These are phyloP conservation scores for Xylota sylvarum DNA, from an alignment of 2,888 invertebrate genomes.

Conservation along the genomic window DNA sequence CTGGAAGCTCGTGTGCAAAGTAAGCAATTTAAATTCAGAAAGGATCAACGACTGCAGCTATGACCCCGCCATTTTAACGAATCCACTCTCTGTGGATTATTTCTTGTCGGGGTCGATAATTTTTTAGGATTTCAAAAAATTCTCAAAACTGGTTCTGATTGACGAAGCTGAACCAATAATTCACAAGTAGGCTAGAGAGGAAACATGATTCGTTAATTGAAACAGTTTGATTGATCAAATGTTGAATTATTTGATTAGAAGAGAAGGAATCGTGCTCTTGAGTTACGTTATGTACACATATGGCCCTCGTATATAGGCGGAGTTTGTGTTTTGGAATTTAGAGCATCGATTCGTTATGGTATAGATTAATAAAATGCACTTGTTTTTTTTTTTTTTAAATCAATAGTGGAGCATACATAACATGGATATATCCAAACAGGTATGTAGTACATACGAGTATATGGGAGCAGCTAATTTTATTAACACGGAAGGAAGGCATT, in stretches of 20 bases:
- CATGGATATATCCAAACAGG: too few species aligned
- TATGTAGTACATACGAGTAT: too few species aligned
- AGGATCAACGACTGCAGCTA: constrained; percentile 1
- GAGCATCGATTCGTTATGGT: constrained; percentile 20
- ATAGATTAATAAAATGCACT: constrained; percentile 3
- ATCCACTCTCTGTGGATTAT: neutral
- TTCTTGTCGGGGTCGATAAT: constrained; percentile 8
- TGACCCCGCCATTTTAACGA: constrained; percentile 37
- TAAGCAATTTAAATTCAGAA: neutral
- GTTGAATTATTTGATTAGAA: constrained; percentile 52
- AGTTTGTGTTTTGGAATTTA: constrained; percentile 18
- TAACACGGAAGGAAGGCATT: constrained; percentile 4
- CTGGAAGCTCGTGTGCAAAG: neutral
- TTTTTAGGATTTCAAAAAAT: constrained; percentile 31
- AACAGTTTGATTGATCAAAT: constrained; percentile 46
- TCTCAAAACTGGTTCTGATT: constrained; percentile 4
- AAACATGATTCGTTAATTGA: constrained; percentile 60
- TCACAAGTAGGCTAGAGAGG: constrained; percentile 32
- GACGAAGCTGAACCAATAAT: constrained; percentile 34
- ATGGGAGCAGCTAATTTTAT: neutral
- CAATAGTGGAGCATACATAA: neutral
- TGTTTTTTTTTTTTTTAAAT: neutral
- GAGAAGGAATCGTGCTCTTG: constrained; percentile 32
- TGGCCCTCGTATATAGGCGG: constrained; percentile 9
- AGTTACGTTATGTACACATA: constrained; percentile 10